Conservation (phyloP, 1,140 invertebrate species). For the Medauroidea extradentata region DNA sequence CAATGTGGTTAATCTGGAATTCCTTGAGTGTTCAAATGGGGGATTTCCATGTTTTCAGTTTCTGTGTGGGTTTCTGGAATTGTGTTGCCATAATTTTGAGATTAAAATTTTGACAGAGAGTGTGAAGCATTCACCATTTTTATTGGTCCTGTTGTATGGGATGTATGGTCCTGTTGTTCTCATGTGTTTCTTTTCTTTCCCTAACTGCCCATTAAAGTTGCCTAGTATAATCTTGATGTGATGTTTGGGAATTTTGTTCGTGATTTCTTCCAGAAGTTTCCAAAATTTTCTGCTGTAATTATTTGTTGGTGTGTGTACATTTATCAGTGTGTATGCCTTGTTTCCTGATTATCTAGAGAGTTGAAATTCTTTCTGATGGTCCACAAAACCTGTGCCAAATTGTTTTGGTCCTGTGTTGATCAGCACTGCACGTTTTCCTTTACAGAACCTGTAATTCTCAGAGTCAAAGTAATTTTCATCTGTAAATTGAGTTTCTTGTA, state of each 20-base stretch:
- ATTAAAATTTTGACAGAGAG: too few species aligned
- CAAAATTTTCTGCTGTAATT: conserved; percentile 12
- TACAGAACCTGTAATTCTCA: conserved; percentile 10
- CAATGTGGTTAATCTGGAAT: not conserved
- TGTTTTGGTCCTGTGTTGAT: conserved; percentile 6
- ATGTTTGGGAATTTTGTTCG: conserved; percentile 11
- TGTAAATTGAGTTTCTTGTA: conserved; percentile 6
- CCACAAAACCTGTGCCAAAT: conserved; percentile 15
- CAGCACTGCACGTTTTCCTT: too few species aligned
- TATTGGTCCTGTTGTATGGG: not conserved
- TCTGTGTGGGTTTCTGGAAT: conserved; percentile 3
- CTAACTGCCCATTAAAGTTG: not conserved
- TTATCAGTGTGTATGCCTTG: conserved; percentile 18
- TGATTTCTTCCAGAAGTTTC: conserved; percentile 15
- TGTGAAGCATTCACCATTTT: not conserved
- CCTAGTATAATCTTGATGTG: conserved; percentile 11
- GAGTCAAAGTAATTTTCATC: conserved; percentile 8
- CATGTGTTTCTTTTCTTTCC: not conserved
- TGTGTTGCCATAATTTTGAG: not conserved
- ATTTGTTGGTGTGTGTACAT: conserved; percentile 13
- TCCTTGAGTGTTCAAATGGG: not conserved
- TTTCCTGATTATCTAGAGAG: conserved; percentile 10
- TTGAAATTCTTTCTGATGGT: conserved; percentile 15
- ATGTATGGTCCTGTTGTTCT: too few species aligned
- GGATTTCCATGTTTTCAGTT: not conserved